Evolutionary conservation across 2,888 invertebrate genomes (phyloP).

Genomic region (Ectobius pallidus): DNA sequence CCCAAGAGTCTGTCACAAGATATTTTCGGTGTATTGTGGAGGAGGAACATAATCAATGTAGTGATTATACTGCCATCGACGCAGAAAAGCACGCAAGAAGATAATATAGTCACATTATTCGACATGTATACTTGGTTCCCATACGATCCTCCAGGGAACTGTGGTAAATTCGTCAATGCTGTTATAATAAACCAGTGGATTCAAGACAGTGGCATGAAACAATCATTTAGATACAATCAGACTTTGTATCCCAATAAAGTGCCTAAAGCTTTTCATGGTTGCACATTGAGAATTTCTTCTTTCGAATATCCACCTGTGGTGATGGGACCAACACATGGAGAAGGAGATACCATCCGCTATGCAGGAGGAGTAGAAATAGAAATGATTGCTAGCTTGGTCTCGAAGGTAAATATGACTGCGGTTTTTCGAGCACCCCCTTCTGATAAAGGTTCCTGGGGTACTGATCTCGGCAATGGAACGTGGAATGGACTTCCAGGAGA

Average conservation of each 20-base stretch:
- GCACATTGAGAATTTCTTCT: not conserved
- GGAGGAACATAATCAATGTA: not conserved
- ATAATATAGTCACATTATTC: not conserved
- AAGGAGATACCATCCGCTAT: not conserved
- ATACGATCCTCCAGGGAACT: not conserved
- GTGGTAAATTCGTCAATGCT: not conserved
- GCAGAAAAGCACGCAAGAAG: not conserved
- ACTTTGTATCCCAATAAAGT: not conserved
- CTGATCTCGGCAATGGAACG: not conserved
- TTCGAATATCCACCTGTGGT: not conserved
- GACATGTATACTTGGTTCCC: not conserved
- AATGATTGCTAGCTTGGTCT: not conserved
- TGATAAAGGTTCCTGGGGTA: not conserved
- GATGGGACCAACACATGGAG: not conserved
- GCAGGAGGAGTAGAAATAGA: not conserved
- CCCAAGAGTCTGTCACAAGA: not conserved
- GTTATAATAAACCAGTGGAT: not conserved
- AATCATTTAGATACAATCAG: not conserved
- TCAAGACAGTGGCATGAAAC: not conserved
- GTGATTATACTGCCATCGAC: not conserved
- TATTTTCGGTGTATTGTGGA: not conserved
- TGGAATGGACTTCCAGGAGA: constrained; percentile 1
- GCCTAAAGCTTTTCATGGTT: not conserved
- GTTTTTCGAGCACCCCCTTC: not conserved
- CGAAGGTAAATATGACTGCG: not conserved